Conservation (phyloP, 2,113 vertebrate species). For the Oriolus oriolus region DNA sequence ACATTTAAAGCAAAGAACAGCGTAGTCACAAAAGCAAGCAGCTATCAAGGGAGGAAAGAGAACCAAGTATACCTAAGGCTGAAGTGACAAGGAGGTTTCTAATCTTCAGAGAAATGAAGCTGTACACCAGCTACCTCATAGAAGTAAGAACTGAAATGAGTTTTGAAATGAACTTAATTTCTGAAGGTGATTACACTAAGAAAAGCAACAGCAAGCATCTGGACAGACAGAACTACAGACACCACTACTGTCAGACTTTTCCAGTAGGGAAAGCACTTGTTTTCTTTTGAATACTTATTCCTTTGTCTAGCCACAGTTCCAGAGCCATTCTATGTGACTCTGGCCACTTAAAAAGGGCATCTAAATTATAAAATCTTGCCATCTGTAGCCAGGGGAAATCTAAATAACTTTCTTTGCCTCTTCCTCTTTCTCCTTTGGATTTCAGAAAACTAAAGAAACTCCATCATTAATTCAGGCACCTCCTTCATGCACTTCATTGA, state of each 20-base stretch:
- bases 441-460: background rate
- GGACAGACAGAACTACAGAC: background rate
- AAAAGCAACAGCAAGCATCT: slow-evolving; percentile 35
- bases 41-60: background rate
- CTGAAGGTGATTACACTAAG: background rate
- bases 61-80: background rate
- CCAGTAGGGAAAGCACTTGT: background rate
- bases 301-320: background rate
- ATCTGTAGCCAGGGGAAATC: background rate
- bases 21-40: background rate
- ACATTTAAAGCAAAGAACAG: background rate
- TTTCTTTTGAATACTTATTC: background rate
- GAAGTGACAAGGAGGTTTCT: background rate
- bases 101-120: background rate
- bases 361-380: background rate
- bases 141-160: background rate
- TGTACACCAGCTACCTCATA: background rate
- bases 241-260: background rate
- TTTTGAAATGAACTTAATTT: background rate
- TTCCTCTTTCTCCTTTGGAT: background rate
- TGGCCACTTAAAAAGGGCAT: background rate
- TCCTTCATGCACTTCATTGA: background rate
- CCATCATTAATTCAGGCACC: background rate
- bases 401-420: background rate
- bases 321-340: background rate